Base-by-base conservation (phyloP, 2,113 vertebrate genomes). In the Clarias batrachus region DNA sequence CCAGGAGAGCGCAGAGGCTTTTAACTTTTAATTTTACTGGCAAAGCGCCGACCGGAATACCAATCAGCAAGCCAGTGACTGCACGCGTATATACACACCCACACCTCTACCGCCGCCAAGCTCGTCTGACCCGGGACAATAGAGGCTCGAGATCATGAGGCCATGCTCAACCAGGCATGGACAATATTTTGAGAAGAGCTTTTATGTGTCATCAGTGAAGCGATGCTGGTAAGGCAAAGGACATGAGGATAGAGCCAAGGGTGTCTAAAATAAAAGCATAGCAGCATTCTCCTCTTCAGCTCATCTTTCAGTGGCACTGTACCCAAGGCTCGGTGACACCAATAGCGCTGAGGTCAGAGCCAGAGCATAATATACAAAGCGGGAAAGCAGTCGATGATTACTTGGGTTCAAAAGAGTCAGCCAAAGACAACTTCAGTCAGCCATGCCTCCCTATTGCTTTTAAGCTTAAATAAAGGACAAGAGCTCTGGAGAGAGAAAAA, bases 171-270 rank as follows among this genome's bases (percentile, higher is more conserved):
- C 86, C 78, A 85, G 87, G 85, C 81, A 73, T 74, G 66, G 84
- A 88, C 90, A 87, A 91, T 89, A 89, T 87, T 82, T 78, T 87
- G 68, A 91, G 87, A 90, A 90, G 82, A 81, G 82, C 89, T 87
- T 90, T 90, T 88, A 86, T 90, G 78, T 82, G 41, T 85, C 16
- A 21, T 56, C 80, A 21, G 68, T 87, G 87, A 86, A 81, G 82
- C 81, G 21, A 85, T 19, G 30, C 81, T 86, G 66, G 81, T 37
- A 77, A 89, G 85, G 52, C 17, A 73, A 84, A 25, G 78, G 80
- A 85, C 52, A 59, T 56, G 63, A 48, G 23, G 70, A 27, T 65
- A 84, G 56, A 78, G 84, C 79, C 83, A 82, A 65, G 52, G 82
- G 88, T 70, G 60, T 81, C 19, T 23, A 3, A 73, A 87, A 82